phyloP scores from a whole-genome alignment of 1,140 invertebrate genomes.

The Parapsyche elsis region DNA sequence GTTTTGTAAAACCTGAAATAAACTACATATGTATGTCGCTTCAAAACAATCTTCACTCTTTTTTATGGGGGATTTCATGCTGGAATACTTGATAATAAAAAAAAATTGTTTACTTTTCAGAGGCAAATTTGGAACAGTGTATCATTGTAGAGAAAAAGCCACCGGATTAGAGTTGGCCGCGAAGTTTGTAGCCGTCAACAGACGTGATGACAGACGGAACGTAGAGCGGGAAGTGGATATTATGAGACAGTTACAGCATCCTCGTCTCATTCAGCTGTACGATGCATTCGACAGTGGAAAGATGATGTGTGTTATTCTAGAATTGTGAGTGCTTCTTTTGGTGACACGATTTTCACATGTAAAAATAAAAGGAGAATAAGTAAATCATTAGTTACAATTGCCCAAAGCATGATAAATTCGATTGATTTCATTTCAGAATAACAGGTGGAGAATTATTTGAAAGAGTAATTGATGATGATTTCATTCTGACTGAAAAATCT shows the following conservation, averaged over 20 bases:
- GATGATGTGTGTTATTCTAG: slow-evolving; percentile 93
- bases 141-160: slow-evolving; percentile 87
- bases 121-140: slow-evolving; percentile 98
- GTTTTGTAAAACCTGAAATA: slow-evolving; percentile 7
- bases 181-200: slow-evolving; percentile 89
- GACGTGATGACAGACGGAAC: slow-evolving; percentile 88
- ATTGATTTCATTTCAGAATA: slow-evolving; percentile 75
- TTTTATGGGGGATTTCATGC: neutral
- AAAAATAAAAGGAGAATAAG: neutral
- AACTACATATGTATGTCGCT: too few species aligned
- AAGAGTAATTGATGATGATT: slow-evolving; percentile 97
- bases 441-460: slow-evolving; percentile 98
- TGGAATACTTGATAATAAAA: neutral
- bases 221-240: slow-evolving; percentile 97
- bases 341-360: neutral
- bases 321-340: slow-evolving; percentile 83
- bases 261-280: slow-evolving; percentile 93
- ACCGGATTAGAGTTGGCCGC: slow-evolving; percentile 87
- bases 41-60: neutral
- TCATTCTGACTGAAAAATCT: slow-evolving; percentile 93
- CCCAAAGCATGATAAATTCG: neutral
- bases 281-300: slow-evolving; percentile 94
- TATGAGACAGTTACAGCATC: slow-evolving; percentile 94
- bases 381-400: neutral
- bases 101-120: slow-evolving; percentile 69